Base-by-base conservation (phyloP, 2,888 invertebrate species). In the Eubasilissa splendida region DNA sequence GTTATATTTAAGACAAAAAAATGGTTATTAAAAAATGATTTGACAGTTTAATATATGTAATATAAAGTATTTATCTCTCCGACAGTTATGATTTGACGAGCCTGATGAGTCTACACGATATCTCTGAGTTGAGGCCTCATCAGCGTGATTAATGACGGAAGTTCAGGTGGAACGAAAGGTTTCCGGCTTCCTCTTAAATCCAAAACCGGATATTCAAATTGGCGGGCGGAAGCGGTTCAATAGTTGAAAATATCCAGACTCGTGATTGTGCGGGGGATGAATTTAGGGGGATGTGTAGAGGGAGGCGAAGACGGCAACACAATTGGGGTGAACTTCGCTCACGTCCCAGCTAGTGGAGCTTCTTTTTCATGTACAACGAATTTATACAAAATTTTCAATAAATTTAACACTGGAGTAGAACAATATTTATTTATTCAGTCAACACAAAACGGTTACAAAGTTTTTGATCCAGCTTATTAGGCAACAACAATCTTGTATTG, bases 181-280 rank as follows among this genome's bases (percentile, higher is more conserved):
- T 68, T 68, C 68, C 68, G 42, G 68, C 50, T 33, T 50, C 52
- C 68, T 33, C 68, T 50, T 50, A 50, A 68, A 68, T 50, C 68
- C 68, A n/a, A 50, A 50, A 14, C 68, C 68, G 68, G 68, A 68
- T 68, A 70, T 70, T 70, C 70, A 70, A 70, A 70, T 70, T 70
- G 70, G 70, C 70, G 54, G 53, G 53, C 70, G 70, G 70, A 70
- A 70, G 54, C 54, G 54, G 70, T 70, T 70, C 70, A 70, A 70
- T 70, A 70, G 70, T 70, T 70, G 54, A 33, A 54, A 70, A 70
- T 22, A 70, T 70, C 33, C 70, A 54, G 70, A 33, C 22, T 31
- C 14, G 22, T 22, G 53, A 54, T 54, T 53, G 70, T 50, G 50
- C 14, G 12, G 22, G 50, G 50, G 33, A 50, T 14, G 52, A 14